Evolutionary conservation across 1,140 invertebrate genomes (phyloP), one percentile per base, ranked within the genome.

Genomic region (Orius insidiosus): DNA sequence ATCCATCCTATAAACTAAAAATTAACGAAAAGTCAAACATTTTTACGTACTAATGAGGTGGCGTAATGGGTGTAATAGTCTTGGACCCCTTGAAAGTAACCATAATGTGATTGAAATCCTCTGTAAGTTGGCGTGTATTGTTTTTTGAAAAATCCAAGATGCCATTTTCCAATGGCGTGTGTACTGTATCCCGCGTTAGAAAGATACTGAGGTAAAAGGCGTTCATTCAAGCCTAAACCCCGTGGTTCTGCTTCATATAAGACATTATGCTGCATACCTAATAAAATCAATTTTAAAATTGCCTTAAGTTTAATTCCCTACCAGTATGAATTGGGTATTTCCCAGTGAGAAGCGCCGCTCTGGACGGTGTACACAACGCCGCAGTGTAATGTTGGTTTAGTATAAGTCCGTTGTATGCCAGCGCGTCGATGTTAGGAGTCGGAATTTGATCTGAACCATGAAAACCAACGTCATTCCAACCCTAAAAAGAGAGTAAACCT

Each of bases 151-250:
- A 69, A 76, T 1, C 85, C 85, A 44, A 86, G 64, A 55, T 89
- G 85, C 86, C 86, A 90, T 63, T 94, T 93, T 10, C 88, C 88
- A 18, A 93, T 70, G 19, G 82, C 68, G 60, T 85, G 78, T 1
- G 83, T 89, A 3, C 63, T 62, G 60, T 92, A 94, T 0, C 85
- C 85, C 0, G 73, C 58, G n/a, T 75, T 65, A 56, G 75, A 75
- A 14, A 93, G 65, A 54, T 79, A 74, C 62, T 87, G 63, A 0
- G 86, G 78, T 44, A 90, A 59, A 5, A 83, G 57, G 53, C 75
- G 80, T 53, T 78, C 69, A 10, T 36, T 36, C 9, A n/a, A 5
- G 35, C n/a, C n/a, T 5, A 36, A 36, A 4, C 14, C n/a, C 3
- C 9, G 9, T 4, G n/a, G 14, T 4, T 36, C 14, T 9, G n/a